A percentile compares a stretch with the other conserved stretches of the same genome.
phyloP scores from a whole-genome alignment of 2,888 invertebrate genomes.

The Drosophila maculinotata region DNA sequence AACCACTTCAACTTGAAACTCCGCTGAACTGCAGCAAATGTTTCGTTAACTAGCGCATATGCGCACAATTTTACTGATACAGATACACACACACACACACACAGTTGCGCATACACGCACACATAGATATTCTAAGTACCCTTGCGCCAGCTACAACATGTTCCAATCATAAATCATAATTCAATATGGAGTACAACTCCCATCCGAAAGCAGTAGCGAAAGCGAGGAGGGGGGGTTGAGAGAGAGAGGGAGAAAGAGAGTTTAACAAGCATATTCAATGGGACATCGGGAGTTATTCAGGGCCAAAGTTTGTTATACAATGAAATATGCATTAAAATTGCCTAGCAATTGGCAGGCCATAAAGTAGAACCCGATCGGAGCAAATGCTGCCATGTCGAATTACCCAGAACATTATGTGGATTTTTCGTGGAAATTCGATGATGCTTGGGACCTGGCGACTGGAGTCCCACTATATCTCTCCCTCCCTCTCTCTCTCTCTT shows the following conservation, averaged over 20 bases:
- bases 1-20: constrained; percentile 59
- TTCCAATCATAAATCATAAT: constrained; percentile 78
- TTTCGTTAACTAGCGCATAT: constrained; percentile 76
- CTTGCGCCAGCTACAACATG: constrained; percentile 71
- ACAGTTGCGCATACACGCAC: constrained; percentile 14
- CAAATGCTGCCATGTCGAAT: constrained; percentile 56
- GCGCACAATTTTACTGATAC: constrained; percentile 66
- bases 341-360: constrained; percentile 66
- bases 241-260: constrained; percentile 5
- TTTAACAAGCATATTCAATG: constrained; percentile 57
- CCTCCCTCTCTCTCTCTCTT: too few relatives aligned
- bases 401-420: constrained; percentile 48
- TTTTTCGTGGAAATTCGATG: constrained; percentile 52
- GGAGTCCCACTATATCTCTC: neutral
- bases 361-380: constrained; percentile 58
- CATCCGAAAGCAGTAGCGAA: constrained; percentile 14
- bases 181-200: constrained; percentile 76
- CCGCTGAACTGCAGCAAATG: constrained; percentile 54
- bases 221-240: neutral
- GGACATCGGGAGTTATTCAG: constrained; percentile 39
- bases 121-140: constrained; percentile 63
- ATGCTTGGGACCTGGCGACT: constrained; percentile 30
- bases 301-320: constrained; percentile 53
- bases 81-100: constrained; percentile 23
- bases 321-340: constrained; percentile 78